Percentiles rank a stretch among this genome's conserved stretches.
Conservation (phyloP, 1,140 invertebrate genomes). For the Panulirus ornatus region DNA sequence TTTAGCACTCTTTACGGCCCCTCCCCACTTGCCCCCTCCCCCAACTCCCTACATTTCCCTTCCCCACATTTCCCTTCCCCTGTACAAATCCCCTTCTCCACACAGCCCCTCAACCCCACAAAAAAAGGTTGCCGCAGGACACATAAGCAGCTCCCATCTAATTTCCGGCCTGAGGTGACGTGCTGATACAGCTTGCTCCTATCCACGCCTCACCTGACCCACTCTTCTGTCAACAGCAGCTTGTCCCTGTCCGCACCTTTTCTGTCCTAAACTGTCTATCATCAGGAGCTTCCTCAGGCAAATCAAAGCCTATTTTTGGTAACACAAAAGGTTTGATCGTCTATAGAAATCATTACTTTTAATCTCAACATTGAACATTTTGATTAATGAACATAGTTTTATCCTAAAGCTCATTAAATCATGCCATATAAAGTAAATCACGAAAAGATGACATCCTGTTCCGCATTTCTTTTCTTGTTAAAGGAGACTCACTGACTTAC, state of each 20-base stretch:
- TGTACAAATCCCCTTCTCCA: not conserved
- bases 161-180: conserved; percentile 22
- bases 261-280: not conserved
- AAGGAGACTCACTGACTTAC: no score
- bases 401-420: not conserved
- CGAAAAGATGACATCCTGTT: no score
- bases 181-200: conserved; percentile 1
- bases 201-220: no score
- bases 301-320: no score
- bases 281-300: no score
- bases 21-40: not conserved
- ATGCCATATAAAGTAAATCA: not conserved
- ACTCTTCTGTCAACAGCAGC: not conserved
- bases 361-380: not conserved
- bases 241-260: not conserved
- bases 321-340: not conserved
- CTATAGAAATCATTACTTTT: not conserved
- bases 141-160: not conserved
- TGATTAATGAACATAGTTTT: not conserved
- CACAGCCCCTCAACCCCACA: not conserved
- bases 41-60: no score
- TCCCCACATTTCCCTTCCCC: not conserved
- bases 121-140: not conserved
- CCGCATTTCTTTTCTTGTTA: no score
- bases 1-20: not conserved